Conservation (phyloP, 2,888 invertebrate species). For the Oscheius onirici region DNA sequence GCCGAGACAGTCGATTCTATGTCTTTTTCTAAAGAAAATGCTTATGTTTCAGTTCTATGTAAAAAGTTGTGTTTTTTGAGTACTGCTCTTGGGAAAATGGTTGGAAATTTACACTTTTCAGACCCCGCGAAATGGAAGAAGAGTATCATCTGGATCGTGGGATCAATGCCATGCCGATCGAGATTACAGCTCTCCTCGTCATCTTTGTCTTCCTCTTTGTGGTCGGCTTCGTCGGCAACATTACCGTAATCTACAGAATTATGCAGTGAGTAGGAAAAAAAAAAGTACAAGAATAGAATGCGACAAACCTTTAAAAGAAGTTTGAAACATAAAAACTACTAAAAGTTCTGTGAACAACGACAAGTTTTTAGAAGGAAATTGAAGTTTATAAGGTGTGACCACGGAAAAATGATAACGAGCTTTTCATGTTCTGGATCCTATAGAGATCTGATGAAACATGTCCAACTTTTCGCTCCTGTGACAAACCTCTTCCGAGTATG, state of each 20-base stretch:
- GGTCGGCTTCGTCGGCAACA: slow-evolving; percentile 32
- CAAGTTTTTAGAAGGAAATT: too few species aligned
- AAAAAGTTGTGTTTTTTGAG: too few species aligned
- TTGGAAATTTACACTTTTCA: slow-evolving; percentile 1
- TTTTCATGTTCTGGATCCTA: too few species aligned
- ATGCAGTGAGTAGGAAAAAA: slow-evolving; percentile 30
- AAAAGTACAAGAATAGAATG: neutral
- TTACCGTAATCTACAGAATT: slow-evolving; percentile 34
- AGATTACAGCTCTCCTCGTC: slow-evolving; percentile 26
- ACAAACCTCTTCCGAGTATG: too few species aligned
- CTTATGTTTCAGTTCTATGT: too few species aligned
- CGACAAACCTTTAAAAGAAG: neutral
- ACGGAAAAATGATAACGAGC: too few species aligned
- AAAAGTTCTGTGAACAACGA: too few species aligned
- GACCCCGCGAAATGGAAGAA: slow-evolving; percentile 15
- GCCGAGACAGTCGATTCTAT: too few species aligned
- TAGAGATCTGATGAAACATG: too few species aligned
- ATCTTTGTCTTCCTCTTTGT: slow-evolving; percentile 29
- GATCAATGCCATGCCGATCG: slow-evolving; percentile 34
- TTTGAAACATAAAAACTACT: neutral
- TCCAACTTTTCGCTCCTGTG: too few species aligned
- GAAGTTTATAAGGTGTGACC: too few species aligned
- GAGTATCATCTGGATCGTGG: slow-evolving; percentile 22
- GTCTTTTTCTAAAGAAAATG: too few species aligned
- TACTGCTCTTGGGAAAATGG: neutral